Evolutionary conservation across 2,113 vertebrate species (phyloP).

Genomic region (Spilogale gracilis): DNA sequence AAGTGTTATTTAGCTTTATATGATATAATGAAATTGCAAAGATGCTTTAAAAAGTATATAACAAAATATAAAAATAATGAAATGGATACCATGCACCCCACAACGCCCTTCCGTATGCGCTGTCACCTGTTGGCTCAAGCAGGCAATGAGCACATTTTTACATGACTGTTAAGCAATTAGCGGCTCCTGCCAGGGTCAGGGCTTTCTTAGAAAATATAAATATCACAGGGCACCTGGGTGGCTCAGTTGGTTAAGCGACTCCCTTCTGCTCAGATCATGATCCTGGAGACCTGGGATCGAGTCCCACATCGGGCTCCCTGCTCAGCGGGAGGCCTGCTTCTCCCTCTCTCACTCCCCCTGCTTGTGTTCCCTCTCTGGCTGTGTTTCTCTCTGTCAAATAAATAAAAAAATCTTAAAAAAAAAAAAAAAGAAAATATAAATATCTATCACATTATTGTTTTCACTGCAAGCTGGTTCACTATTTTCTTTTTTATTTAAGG

Average conservation of each 20-base stretch:
- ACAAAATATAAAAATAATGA: background rate
- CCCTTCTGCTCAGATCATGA: no score
- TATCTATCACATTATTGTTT: background rate
- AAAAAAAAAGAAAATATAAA: background rate
- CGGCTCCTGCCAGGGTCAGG: background rate
- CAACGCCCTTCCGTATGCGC: accelerated
- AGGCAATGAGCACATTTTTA: background rate
- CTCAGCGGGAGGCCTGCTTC: no score
- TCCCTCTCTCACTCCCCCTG: no score
- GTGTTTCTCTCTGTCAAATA: no score
- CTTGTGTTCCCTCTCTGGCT: no score
- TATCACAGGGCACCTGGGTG: no score
- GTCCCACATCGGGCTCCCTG: no score
- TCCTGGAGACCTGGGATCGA: no score
- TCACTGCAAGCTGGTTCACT: background rate
- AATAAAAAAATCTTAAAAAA: no score
- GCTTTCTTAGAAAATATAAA: background rate
- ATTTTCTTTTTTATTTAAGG: background rate
- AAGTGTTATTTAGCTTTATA: background rate
- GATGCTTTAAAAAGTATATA: background rate
- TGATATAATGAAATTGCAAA: background rate
- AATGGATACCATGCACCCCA: background rate
- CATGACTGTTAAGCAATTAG: background rate
- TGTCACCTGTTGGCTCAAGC: background rate
- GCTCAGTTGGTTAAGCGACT: no score